Conservation (phyloP, 2,797 vertebrate species). For the Schizothorax lantsangensis region DNA sequence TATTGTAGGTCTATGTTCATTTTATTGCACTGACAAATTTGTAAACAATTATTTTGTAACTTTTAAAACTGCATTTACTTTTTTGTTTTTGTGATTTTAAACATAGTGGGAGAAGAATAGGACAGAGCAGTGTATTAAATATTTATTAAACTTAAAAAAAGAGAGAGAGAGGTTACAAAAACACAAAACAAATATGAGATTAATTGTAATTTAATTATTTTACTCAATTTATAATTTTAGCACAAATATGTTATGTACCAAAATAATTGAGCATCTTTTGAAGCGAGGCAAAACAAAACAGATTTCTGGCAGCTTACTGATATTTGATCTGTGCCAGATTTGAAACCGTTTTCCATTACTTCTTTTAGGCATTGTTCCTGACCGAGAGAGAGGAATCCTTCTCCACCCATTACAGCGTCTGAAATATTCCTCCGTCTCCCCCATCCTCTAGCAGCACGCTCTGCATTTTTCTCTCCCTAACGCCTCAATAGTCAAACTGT, state of each 20-base stretch:
- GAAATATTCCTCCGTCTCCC: conserved; percentile 73
- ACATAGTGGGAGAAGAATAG: not conserved
- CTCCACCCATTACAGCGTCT: conserved; percentile 67
- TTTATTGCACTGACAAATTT: not conserved
- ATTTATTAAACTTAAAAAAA: not conserved
- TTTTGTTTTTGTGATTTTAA: not conserved
- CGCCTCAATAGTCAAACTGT: conserved; percentile 80
- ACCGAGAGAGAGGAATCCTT: conserved; percentile 17
- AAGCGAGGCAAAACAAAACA: not conserved
- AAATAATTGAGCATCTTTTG: conserved; percentile 7
- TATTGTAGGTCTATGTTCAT: not conserved
- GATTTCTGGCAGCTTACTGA: conserved; percentile 14
- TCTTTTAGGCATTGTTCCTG: conserved; percentile 43
- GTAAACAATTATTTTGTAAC: not conserved
- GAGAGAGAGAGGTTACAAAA: not conserved
- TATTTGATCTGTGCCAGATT: conserved; percentile 23
- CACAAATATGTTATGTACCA: not conserved
- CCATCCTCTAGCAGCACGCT: conserved; percentile 76
- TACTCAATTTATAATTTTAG: not conserved
- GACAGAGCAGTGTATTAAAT: not conserved
- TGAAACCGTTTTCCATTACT: conserved; percentile 14
- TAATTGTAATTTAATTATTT: not conserved
- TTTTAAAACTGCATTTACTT: not conserved
- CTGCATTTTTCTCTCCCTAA: conserved; percentile 79
- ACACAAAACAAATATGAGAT: not conserved